Percentiles rank a stretch among this genome's conserved stretches.
Evolutionary conservation across 2,113 vertebrate species (phyloP).

Genomic region (Phyllopteryx taeniolatus): DNA sequence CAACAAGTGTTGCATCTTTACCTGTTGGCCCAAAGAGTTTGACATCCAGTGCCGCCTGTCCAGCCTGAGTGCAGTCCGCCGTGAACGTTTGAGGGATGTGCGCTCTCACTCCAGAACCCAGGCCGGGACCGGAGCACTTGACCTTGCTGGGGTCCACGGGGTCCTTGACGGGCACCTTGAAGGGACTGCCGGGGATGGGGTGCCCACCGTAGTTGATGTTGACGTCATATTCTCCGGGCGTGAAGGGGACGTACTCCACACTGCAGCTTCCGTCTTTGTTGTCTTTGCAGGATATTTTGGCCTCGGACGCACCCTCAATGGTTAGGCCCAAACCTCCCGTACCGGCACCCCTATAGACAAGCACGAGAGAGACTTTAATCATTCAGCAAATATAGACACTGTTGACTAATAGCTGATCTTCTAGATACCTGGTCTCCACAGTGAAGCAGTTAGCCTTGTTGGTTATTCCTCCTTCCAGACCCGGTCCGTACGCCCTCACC

Average conservation of each 20-base stretch:
- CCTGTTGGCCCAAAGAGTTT: conserved; percentile 85
- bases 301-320: conserved; percentile 90
- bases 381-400: neutral
- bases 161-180: conserved; percentile 86
- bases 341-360: conserved; percentile 81
- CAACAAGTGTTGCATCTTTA: conserved; percentile 35
- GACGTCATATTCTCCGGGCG: conserved; percentile 86
- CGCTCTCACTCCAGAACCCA: conserved; percentile 83
- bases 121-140: conserved; percentile 87
- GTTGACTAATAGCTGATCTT: neutral
- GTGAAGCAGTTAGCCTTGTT: conserved; percentile 93
- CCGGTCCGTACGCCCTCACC: conserved; percentile 86
- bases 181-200: conserved; percentile 90
- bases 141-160: conserved; percentile 90
- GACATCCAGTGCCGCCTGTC: conserved; percentile 84
- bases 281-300: conserved; percentile 97
- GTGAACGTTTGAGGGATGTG: conserved; percentile 89
- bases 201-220: conserved; percentile 94
- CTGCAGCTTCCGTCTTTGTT: conserved; percentile 96
- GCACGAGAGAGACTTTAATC: neutral
- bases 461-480: conserved; percentile 86
- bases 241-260: conserved; percentile 92
- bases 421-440: conserved; percentile 78
- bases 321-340: conserved; percentile 90
- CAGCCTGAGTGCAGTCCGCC: conserved; percentile 83